Evolutionary conservation across 2,797 vertebrate species (phyloP).

Genomic region (Galagoides demidoff): DNA sequence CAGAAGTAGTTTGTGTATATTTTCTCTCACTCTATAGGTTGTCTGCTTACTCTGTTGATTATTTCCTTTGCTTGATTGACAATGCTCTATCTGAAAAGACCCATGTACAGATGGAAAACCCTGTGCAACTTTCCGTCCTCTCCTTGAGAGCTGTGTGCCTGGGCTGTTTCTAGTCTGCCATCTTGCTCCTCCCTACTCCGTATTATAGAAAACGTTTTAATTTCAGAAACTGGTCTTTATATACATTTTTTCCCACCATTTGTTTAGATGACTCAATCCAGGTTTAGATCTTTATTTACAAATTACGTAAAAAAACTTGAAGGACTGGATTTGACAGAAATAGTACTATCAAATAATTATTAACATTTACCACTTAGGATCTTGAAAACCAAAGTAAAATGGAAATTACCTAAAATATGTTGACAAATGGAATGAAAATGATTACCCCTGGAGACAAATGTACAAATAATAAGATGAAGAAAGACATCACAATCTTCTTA

Average conservation of each 20-base stretch:
- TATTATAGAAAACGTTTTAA: neutral
- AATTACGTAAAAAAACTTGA: neutral
- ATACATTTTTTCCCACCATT: neutral
- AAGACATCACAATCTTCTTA: neutral
- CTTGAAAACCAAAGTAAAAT: neutral
- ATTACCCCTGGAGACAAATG: neutral
- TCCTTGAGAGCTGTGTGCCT: too few relatives aligned
- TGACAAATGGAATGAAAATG: neutral
- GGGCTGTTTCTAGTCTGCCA: too few relatives aligned
- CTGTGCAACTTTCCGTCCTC: too few relatives aligned
- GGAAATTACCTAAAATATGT: neutral
- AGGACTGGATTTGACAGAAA: neutral
- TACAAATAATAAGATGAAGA: neutral
- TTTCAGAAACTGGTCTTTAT: neutral
- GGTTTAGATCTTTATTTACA: neutral
- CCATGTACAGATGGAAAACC: too few relatives aligned
- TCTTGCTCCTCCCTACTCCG: too few relatives aligned
- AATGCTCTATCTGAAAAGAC: too few relatives aligned
- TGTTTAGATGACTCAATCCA: neutral
- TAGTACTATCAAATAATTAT: neutral
- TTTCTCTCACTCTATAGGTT: neutral
- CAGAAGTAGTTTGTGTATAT: neutral
- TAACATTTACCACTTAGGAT: constrained; percentile 1
- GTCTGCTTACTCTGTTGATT: neutral
- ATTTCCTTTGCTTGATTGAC: neutral